These are phyloP conservation scores for Quadroppia sp. DNA, from an alignment of 2,888 invertebrate genomes.

Conservation along the genomic window DNA sequence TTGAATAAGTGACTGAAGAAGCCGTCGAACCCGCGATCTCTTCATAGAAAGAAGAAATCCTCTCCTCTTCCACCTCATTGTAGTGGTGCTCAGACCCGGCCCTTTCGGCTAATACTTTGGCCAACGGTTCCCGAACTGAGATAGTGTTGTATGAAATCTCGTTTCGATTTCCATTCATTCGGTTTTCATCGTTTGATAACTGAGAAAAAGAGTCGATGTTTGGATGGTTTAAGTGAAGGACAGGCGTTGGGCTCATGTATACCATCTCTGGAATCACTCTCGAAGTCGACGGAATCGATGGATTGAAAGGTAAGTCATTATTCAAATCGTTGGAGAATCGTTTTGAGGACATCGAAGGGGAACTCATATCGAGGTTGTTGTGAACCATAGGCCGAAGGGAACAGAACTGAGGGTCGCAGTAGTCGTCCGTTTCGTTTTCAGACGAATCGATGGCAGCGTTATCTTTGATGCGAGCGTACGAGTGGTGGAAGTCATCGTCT, in stretches of 20 bases:
- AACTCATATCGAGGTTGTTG: background rate
- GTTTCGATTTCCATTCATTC: background rate
- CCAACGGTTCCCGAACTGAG: constrained; percentile 44
- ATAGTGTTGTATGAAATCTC: constrained; percentile 45
- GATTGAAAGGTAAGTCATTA: background rate
- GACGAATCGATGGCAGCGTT: constrained; percentile 32
- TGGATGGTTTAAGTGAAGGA: background rate
- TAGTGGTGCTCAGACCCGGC: constrained; percentile 43
- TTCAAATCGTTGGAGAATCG: constrained; percentile 1
- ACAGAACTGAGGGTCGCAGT: constrained; percentile 30
- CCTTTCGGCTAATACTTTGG: constrained; percentile 44
- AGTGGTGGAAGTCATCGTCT: constrained; percentile 8
- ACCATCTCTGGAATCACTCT: background rate
- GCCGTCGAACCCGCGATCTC: constrained; percentile 42
- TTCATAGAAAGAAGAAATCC: constrained; percentile 44
- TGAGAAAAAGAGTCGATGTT: constrained; percentile 1
- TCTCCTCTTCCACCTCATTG: constrained; percentile 44
- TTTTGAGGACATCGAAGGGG: constrained; percentile 3
- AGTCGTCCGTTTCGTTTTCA: constrained; percentile 40
- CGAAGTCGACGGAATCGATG: background rate
- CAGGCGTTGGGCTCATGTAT: background rate
- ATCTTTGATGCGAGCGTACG: constrained; percentile 37
- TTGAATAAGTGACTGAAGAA: constrained; percentile 41
- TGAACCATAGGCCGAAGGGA: background rate
- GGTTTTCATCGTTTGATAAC: background rate